Conservation (phyloP, 2,113 vertebrate species). For the Nestor notabilis region DNA sequence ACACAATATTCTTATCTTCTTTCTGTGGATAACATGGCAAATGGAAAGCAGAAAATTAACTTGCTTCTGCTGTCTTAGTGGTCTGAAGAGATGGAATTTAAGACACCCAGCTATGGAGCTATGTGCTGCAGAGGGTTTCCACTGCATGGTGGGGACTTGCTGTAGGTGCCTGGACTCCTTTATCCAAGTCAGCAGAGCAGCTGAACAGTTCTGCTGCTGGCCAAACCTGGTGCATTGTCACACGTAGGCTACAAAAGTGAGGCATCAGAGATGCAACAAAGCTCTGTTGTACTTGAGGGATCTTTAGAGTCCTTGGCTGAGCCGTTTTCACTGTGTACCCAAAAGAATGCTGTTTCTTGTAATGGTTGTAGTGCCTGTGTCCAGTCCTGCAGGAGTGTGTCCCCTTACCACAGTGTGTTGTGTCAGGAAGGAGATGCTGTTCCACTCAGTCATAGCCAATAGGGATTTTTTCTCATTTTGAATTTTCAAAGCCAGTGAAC, state of each 20-base stretch:
- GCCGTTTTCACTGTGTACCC: neutral
- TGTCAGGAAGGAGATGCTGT: neutral
- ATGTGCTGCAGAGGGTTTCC: neutral
- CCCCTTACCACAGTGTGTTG: neutral
- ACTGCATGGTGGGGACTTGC: neutral
- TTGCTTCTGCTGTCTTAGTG: neutral
- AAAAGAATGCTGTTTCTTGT: neutral
- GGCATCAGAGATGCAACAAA: neutral
- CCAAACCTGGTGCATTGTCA: neutral
- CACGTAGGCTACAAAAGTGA: neutral
- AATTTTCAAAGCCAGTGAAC: neutral
- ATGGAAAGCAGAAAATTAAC: conserved; percentile 5
- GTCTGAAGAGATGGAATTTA: neutral
- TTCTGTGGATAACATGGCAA: neutral
- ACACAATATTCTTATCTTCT: neutral
- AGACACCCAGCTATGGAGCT: neutral
- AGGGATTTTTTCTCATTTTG: neutral
- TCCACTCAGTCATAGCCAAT: neutral
- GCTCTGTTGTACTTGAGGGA: neutral
- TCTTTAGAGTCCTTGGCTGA: neutral
- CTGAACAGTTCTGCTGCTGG: neutral
- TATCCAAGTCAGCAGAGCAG: neutral
- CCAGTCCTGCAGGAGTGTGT: neutral
- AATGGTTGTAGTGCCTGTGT: neutral
- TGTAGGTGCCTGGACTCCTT: neutral